Percentiles rank a stretch among this genome's conserved stretches.
Conservation (phyloP, 92 coral and sea anemone species). For the Bergia sp. region DNA sequence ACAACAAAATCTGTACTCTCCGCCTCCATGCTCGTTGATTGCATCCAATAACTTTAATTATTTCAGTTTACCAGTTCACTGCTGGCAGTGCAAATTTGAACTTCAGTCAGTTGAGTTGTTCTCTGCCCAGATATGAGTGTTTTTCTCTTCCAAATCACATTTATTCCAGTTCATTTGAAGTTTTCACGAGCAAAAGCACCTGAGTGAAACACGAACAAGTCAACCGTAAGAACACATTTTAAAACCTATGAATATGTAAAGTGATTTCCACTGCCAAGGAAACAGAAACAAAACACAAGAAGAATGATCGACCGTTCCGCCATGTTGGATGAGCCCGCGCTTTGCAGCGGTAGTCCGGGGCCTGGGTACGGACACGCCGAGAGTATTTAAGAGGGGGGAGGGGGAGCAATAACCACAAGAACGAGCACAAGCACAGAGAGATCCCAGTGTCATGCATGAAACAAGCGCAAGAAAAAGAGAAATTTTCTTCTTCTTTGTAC, state of each 20-base stretch:
- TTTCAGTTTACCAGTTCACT: not conserved
- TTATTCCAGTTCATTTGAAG: not conserved
- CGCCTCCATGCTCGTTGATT: not conserved
- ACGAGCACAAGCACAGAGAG: too few relatives aligned
- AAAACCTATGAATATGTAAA: slow-evolving; percentile 16
- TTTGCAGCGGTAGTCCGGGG: too few relatives aligned
- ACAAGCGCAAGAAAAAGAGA: too few relatives aligned
- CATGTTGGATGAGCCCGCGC: slow-evolving; percentile 20
- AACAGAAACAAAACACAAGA: slow-evolving; percentile 2
- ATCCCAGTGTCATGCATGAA: too few relatives aligned
- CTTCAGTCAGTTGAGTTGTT: not conserved
- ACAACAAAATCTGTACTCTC: not conserved
- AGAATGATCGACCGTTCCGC: not conserved
- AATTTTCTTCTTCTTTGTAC: too few relatives aligned
- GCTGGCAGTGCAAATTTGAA: not conserved
- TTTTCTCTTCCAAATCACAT: not conserved
- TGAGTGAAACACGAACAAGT: slow-evolving; percentile 22
- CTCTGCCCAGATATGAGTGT: not conserved
- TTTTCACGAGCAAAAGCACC: not conserved
- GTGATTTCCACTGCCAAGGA: slow-evolving; percentile 36
- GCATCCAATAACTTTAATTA: not conserved
- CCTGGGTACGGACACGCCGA: too few relatives aligned
- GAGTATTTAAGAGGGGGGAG: too few relatives aligned
- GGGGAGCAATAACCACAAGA: too few relatives aligned
- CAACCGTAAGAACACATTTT: not conserved